Evolutionary conservation across 2,113 vertebrate genomes (phyloP), one percentile per base, ranked within the genome.

Genomic region (Anser brachyrhynchus): DNA sequence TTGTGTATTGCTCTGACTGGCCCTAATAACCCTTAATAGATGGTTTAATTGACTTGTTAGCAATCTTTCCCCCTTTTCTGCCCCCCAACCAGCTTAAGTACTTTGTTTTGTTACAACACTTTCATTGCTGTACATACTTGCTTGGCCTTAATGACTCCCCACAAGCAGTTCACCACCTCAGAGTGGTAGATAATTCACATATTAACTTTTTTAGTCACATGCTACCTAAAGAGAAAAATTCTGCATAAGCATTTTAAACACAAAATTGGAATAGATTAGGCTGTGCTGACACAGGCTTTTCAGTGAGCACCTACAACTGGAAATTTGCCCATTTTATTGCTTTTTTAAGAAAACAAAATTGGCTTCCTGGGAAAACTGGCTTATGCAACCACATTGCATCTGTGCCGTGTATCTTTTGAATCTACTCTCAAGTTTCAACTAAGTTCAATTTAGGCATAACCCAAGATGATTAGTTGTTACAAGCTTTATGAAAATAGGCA

Each of bases 251-350:
- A 44, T 71, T 80, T 92, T 65, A 92, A 93, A 61, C 16, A 51
- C 52, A 72, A 37, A 86, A 61, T 89, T 21, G 57, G 69, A 77
- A 69, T 78, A 77, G 73, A 33, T 85, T 72, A 81, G 29, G 8
- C 23, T 86, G 10, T 90, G 85, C 96, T 95, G 79, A 95, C 72
- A 64, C 37, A 92, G 52, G 46, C 23, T 59, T 92, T 94, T 70
- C 9, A 7, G n/a, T 73, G 74, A 87, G 79, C 62, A 49, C 87
- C 74, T 89, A 78, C 79, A 90, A 10, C 44, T 96, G 92, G 93
- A 90, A 90, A 72, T 59, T 52, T 77, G 71, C 90, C 85, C 28
- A 10, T 61, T 95, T 76, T 74, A n/a, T 58, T 83, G 25, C 51
- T 5, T 65, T 76, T 49, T 51, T 25, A 51, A 51, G 23, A 51